Percentiles rank a stretch among this genome's conserved stretches.
Conservation (phyloP, 1,140 invertebrate genomes). For the Ruditapes philippinarum region DNA sequence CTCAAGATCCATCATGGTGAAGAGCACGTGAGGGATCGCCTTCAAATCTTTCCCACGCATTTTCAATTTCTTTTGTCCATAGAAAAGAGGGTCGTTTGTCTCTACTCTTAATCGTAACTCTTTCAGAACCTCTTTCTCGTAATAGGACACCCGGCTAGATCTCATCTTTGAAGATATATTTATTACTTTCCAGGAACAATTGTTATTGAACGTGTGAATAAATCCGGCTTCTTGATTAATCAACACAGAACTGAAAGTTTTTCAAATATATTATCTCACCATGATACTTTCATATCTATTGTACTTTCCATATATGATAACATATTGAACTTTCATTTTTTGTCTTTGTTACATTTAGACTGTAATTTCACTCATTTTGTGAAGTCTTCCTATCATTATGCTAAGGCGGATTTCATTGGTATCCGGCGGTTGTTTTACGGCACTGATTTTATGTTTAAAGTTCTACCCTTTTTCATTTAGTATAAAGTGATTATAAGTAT, state of each 20-base stretch:
- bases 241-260: neutral
- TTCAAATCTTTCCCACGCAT: constrained; percentile 82
- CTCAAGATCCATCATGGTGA: constrained; percentile 84
- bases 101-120: constrained; percentile 81
- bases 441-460: constrained; percentile 2
- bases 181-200: too few species aligned
- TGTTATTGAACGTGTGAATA: too few species aligned
- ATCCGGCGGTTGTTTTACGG: neutral
- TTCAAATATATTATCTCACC: neutral
- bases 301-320: neutral
- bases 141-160: constrained; percentile 4
- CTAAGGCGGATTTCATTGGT: neutral
- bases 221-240: too few species aligned
- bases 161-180: neutral
- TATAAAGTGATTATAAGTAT: neutral
- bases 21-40: constrained; percentile 81
- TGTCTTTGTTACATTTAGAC: neutral
- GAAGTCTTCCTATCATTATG: neutral
- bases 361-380: neutral
- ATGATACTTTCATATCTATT: neutral
- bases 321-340: neutral
- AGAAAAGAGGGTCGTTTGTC: constrained; percentile 82
- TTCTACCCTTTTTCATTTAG: neutral
- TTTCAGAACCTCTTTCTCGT: constrained; percentile 59
- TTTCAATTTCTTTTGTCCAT: constrained; percentile 85